phyloP scores from a whole-genome alignment of 2,888 invertebrate species.

The Camptogramma bilineatum region DNA sequence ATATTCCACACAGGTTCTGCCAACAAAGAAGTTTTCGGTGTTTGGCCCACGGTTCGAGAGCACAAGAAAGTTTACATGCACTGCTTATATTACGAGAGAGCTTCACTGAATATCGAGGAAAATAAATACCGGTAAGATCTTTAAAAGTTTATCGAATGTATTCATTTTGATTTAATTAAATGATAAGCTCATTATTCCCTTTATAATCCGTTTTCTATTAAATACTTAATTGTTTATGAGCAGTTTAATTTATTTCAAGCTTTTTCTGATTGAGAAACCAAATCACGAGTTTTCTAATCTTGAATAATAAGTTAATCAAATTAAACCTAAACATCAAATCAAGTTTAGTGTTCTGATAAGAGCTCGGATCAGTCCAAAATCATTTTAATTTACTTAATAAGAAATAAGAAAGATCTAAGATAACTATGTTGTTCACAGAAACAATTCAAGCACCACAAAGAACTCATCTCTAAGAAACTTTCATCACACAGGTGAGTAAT shows the following conservation, averaged over 20 bases:
- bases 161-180: not conserved
- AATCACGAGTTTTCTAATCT: too few species aligned
- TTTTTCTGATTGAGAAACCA: not conserved
- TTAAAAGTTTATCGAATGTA: not conserved
- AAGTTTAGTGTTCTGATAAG: too few species aligned
- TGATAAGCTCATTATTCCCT: too few species aligned
- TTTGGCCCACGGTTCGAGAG: constrained; percentile 44
- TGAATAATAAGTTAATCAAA: too few species aligned
- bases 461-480: constrained; percentile 53
- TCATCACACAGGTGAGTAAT: constrained; percentile 62
- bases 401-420: not conserved
- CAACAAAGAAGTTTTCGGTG: constrained; percentile 46
- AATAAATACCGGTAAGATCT: constrained; percentile 21
- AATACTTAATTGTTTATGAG: not conserved
- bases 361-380: not conserved
- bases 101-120: constrained; percentile 17
- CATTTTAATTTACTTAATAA: not conserved
- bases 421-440: constrained; percentile 64
- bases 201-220: not conserved
- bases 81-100: constrained; percentile 49
- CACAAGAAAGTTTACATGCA: constrained; percentile 46
- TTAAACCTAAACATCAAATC: too few species aligned
- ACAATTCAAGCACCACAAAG: constrained; percentile 62
- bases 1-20: constrained; percentile 47
- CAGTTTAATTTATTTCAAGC: not conserved